Evolutionary conservation across 2,888 invertebrate species (phyloP), one percentile per base, ranked within the genome.

Genomic region (Brenthis ino): DNA sequence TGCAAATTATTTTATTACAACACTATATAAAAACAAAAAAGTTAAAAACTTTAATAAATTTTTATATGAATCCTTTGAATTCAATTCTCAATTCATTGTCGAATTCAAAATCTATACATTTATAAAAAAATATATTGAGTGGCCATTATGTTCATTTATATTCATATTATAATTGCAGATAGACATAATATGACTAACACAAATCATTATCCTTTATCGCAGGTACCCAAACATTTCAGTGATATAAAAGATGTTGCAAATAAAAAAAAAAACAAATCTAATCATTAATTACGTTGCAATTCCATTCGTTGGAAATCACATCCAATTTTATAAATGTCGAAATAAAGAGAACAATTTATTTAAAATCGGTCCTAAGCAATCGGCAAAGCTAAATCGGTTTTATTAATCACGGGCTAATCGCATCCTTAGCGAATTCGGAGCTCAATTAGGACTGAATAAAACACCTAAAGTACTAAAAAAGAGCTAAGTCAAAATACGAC

Each of bases 351-450:
- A 76, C 75, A 77, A 77, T 79, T 80, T 80, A 77, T 78, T 76
- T 75, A 76, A 77, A 77, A 79, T 74, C 80, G 76, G 76, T 77
- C 76, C 78, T 77, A 77, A 80, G 79, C 75, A 77, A 79, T 73
- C 80, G 76, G 77, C 79, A 74, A 77, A 80, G 79, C 79, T 76
- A 77, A 77, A 79, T 77, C 80, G 77, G 74, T 76, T 79, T 78
- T 85, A 90, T 90, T 88, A 91, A 91, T 92, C 91, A 91, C 80
- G 77, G 72, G 79, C 83, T 89, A 91, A 92, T 92, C 88, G 91
- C 86, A 89, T 89, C 89, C 89, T 90, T 91, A 89, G 85, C 88
- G 88, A 91, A 91, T 89, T 76, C 75, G 83, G 73, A 83, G 89
- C 90, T 87, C 91, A 92, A 92, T 92, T 90, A 91, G 85, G 83